A percentile compares a stretch with the other conserved stretches of the same genome.
phyloP scores from a whole-genome alignment of 2,113 vertebrate species.

The Tricholaema leucomelas region DNA sequence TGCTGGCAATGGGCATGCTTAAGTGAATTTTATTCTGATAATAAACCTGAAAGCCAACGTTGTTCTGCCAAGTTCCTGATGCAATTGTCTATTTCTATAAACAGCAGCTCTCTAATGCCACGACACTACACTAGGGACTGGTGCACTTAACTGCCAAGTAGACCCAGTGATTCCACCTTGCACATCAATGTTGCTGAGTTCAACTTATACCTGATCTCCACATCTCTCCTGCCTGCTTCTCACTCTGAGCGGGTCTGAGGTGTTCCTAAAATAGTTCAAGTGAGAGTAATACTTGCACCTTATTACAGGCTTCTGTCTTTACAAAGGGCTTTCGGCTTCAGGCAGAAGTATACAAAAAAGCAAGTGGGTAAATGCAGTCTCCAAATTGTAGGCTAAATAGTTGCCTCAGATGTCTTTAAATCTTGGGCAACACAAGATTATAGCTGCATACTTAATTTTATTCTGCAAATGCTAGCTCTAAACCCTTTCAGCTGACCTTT shows the following conservation, averaged over 20 bases:
- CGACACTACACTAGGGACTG: too few relatives aligned
- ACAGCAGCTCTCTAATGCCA: not conserved
- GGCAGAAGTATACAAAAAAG: not conserved
- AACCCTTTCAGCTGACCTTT: not conserved
- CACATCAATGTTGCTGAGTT: accelerated
- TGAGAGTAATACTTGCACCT: accelerated
- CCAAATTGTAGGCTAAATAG: not conserved
- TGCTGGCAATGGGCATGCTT: not conserved
- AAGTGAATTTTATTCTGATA: not conserved
- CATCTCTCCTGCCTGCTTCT: not conserved
- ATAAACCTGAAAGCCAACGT: not conserved
- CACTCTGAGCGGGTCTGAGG: accelerated
- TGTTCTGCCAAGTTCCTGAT: not conserved
- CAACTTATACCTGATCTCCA: not conserved
- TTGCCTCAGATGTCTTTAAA: not conserved
- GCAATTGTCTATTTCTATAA: not conserved
- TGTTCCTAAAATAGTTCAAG: not conserved
- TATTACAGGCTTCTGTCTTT: not conserved
- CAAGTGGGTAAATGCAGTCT: not conserved
- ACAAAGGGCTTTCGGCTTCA: not conserved
- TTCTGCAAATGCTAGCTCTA: accelerated
- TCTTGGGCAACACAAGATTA: not conserved
- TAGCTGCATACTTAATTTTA: not conserved
- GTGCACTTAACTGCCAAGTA: not conserved
- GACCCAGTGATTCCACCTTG: not conserved